A percentile compares a stretch with the other conserved stretches of the same genome.
These are phyloP conservation scores for Cosmopolites sordidus DNA, from an alignment of 2,888 invertebrate species.

Conservation along the genomic window DNA sequence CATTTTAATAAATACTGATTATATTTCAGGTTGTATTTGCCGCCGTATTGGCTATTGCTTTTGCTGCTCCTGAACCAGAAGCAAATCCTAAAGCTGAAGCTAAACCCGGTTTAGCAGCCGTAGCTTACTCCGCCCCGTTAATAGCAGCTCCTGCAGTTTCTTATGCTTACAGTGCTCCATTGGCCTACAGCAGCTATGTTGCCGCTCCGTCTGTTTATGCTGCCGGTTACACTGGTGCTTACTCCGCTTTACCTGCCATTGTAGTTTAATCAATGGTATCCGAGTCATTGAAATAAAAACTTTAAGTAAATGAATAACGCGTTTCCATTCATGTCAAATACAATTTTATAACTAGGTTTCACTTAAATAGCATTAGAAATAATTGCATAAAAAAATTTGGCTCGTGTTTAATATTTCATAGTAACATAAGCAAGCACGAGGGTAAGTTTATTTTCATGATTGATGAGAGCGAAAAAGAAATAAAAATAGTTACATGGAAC, in stretches of 20 bases:
- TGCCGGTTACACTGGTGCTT: constrained; percentile 6
- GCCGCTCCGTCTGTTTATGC: constrained; percentile 8
- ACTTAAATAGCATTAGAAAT: too few species aligned
- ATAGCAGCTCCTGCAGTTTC: constrained; percentile 12
- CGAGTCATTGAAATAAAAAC: background rate
- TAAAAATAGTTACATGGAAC: too few species aligned
- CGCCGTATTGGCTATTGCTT: constrained; percentile 15
- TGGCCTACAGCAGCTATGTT: constrained; percentile 13
- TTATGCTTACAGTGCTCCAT: constrained; percentile 13
- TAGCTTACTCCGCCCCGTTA: constrained; percentile 13
- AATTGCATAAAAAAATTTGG: too few species aligned
- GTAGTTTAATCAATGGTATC: too few species aligned
- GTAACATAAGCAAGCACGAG: too few species aligned
- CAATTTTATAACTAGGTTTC: too few species aligned
- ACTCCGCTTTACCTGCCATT: constrained; percentile 4
- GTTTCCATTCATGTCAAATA: too few species aligned
- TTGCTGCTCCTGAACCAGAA: constrained; percentile 17
- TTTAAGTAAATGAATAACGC: background rate
- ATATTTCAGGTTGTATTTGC: constrained; percentile 13
- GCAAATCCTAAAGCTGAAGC: constrained; percentile 12
- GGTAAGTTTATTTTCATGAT: too few species aligned
- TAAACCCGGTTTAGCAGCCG: constrained; percentile 8
- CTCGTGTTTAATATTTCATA: too few species aligned
- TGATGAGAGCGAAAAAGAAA: too few species aligned
- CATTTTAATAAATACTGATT: background rate